Evolutionary conservation across 2,797 vertebrate species (phyloP).

Genomic region (Siniperca obscura): DNA sequence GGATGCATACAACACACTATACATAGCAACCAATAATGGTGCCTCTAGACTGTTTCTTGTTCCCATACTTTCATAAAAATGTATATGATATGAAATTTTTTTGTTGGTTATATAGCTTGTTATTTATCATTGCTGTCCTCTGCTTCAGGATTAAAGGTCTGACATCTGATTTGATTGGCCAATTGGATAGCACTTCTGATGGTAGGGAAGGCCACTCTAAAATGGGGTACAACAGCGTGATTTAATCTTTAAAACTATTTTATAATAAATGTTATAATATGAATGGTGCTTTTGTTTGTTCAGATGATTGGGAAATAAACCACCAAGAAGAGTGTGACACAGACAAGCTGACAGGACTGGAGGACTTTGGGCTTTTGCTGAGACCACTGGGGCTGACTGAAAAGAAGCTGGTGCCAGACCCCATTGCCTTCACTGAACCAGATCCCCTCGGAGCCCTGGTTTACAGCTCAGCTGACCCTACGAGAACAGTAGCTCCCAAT

Average conservation of each 20-base stretch:
- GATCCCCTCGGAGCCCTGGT: slow-evolving; percentile 86
- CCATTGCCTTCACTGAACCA: slow-evolving; percentile 83
- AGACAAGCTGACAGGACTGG: slow-evolving; percentile 85
- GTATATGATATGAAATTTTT: too few species aligned
- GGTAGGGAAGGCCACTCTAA: slow-evolving; percentile 70
- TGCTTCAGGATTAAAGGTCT: slow-evolving; percentile 82
- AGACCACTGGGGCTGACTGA: slow-evolving; percentile 86
- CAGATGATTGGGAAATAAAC: slow-evolving; percentile 88
- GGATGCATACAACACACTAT: not conserved
- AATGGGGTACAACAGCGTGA: not conserved
- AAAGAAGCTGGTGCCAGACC: slow-evolving; percentile 86
- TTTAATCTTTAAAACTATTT: not conserved
- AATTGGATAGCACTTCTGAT: slow-evolving; percentile 85
- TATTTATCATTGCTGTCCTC: slow-evolving; percentile 5
- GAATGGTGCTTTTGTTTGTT: slow-evolving; percentile 1
- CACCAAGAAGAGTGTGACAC: slow-evolving; percentile 77
- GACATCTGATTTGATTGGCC: slow-evolving; percentile 87
- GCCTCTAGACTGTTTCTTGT: not conserved
- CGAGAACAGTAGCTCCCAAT: slow-evolving; percentile 70
- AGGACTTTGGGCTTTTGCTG: slow-evolving; percentile 86
- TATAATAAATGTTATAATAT: not conserved
- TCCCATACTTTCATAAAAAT: not conserved
- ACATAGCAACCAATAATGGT: not conserved
- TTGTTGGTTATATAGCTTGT: not conserved
- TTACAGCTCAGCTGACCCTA: slow-evolving; percentile 64